Conservation (phyloP, 2,888 invertebrate species). For the Thereva unica region DNA sequence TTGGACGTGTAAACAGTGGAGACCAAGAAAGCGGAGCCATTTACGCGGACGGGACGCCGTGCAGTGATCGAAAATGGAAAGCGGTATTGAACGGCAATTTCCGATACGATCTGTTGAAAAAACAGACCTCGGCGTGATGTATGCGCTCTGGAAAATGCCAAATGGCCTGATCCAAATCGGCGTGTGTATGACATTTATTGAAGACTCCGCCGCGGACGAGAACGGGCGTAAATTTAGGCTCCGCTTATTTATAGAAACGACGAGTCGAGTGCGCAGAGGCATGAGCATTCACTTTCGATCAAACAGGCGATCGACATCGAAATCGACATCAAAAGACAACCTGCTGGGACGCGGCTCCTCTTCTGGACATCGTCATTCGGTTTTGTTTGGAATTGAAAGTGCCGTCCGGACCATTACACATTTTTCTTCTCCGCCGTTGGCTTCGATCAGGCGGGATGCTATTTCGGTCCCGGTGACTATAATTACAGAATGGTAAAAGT, state of each 20-base stretch:
- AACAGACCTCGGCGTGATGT: conserved; percentile 19
- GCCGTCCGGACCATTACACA: conserved; percentile 17
- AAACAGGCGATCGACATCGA: conserved; percentile 32
- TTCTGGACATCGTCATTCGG: conserved; percentile 38
- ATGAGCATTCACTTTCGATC: conserved; percentile 33
- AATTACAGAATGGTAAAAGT: conserved; percentile 30
- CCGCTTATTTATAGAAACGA: conserved; percentile 31
- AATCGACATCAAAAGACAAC: conserved; percentile 39
- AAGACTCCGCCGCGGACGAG: conserved; percentile 14
- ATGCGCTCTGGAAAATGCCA: conserved; percentile 33
- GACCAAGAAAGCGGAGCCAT: conserved; percentile 3
- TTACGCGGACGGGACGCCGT: neutral
- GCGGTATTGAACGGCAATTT: conserved; percentile 26
- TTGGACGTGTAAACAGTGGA: conserved; percentile 17
- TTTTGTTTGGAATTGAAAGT: conserved; percentile 17
- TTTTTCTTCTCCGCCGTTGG: conserved; percentile 7
- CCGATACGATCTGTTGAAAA: conserved; percentile 33
- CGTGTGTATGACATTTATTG: conserved; percentile 36
- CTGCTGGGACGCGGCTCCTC: conserved; percentile 31
- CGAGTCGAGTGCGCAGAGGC: conserved; percentile 13
- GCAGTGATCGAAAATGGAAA: conserved; percentile 12
- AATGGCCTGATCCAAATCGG: conserved; percentile 34
- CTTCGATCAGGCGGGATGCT: conserved; percentile 18
- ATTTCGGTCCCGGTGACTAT: conserved; percentile 28
- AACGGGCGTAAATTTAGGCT: conserved; percentile 19